Conservation (phyloP, 2,888 invertebrate genomes). For the Balanococcus diminutus region DNA sequence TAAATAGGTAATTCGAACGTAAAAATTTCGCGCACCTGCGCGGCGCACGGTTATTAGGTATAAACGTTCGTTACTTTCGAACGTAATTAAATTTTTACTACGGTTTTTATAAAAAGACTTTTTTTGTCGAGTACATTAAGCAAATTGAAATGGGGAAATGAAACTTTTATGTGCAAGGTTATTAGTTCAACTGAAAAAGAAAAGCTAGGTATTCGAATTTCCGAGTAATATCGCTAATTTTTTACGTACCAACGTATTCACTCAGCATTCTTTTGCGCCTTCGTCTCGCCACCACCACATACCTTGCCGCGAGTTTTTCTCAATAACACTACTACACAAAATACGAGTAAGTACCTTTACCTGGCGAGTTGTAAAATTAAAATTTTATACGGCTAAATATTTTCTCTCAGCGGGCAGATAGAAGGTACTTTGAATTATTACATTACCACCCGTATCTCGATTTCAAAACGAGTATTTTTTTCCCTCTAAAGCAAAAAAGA, state of each 20-base stretch:
- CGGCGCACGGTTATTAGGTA: no score
- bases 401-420: background rate
- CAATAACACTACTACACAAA: background rate
- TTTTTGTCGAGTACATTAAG: background rate
- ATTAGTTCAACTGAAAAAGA: constrained; percentile 2
- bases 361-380: background rate
- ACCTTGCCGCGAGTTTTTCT: background rate
- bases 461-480: no score
- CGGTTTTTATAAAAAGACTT: constrained; percentile 14
- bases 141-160: constrained; percentile 25
- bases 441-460: background rate
- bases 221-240: background rate
- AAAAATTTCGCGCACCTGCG: background rate
- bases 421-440: background rate
- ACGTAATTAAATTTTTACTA: constrained; percentile 26
- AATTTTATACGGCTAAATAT: background rate
- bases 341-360: background rate
- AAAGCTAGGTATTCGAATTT: background rate
- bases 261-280: background rate
- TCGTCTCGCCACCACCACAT: background rate
- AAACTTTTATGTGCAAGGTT: background rate
- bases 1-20: constrained; percentile 14
- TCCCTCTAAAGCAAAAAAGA: background rate
- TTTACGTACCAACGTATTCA: background rate
- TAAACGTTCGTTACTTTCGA: constrained; percentile 12